Evolutionary conservation across 2,113 vertebrate species (phyloP).

Genomic region (Fregata magnificens): DNA sequence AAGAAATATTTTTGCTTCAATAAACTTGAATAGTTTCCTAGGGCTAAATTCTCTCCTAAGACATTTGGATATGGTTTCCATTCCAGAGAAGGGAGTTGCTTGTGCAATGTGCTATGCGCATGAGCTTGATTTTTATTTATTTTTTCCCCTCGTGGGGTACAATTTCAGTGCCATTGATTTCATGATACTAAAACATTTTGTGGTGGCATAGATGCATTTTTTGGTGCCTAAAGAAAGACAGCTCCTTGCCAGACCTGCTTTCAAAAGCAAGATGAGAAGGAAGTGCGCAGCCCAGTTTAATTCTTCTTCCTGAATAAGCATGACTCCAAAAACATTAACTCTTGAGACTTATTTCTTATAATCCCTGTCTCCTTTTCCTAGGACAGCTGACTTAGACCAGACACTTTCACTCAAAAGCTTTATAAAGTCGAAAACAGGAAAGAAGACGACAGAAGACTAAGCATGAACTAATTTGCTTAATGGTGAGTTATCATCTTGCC

Average conservation of each 20-base stretch:
- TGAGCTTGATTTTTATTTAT: neutral
- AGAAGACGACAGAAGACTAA: neutral
- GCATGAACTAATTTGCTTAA: neutral
- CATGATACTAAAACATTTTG: neutral
- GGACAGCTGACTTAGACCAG: neutral
- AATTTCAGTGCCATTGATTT: neutral
- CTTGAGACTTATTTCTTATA: neutral
- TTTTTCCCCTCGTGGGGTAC: neutral
- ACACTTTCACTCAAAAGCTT: neutral
- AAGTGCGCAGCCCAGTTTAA: neutral
- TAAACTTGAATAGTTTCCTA: neutral
- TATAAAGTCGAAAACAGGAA: neutral
- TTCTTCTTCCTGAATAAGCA: neutral
- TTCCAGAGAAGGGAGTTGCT: neutral
- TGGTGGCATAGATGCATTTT: neutral
- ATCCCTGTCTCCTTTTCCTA: neutral
- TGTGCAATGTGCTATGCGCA: neutral
- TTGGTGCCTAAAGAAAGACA: neutral
- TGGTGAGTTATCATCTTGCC: neutral
- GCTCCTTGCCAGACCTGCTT: neutral
- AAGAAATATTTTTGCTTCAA: conserved; percentile 7
- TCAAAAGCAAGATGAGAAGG: neutral
- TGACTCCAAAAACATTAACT: neutral
- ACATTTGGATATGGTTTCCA: neutral
- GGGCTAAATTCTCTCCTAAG: neutral